Evolutionary conservation across 1,140 invertebrate species (phyloP).

Genomic region (Zaprionus ornatus): DNA sequence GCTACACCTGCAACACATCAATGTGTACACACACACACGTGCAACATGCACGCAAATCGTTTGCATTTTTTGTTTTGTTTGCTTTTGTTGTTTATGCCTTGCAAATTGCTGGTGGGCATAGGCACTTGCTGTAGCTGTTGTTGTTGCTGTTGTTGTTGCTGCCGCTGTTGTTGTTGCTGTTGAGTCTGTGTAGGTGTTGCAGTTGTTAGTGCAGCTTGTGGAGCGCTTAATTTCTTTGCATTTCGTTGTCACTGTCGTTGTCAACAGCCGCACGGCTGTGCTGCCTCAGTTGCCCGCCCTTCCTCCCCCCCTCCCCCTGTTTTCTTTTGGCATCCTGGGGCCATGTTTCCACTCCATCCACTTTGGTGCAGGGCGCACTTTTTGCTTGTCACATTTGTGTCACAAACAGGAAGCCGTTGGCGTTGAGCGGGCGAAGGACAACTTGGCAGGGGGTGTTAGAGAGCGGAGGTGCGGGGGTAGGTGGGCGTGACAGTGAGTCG

Average conservation of each 20-base stretch:
- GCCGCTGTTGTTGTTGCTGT: constrained; percentile 14
- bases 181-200: constrained; percentile 1
- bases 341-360: constrained; percentile 74
- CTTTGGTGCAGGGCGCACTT: constrained; percentile 74
- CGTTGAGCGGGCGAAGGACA: constrained; percentile 5
- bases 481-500: constrained; percentile 46
- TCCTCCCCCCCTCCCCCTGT: too few species aligned
- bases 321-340: constrained; percentile 27
- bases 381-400: constrained; percentile 83
- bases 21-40: neutral
- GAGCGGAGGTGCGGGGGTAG: neutral
- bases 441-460: too few species aligned
- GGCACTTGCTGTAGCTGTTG: constrained; percentile 12
- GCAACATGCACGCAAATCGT: constrained; percentile 11
- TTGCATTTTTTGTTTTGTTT: constrained; percentile 35
- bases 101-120: constrained; percentile 34
- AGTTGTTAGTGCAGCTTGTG: constrained; percentile 66
- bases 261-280: constrained; percentile 53
- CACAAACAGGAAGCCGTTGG: constrained; percentile 76
- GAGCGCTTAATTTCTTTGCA: constrained; percentile 80
- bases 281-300: neutral
- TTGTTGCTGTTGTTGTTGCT: constrained; percentile 4
- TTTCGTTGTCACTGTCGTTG: constrained; percentile 71
- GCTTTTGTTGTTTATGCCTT: constrained; percentile 42
- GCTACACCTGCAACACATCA: neutral